phyloP scores from a whole-genome alignment of 2,888 invertebrate species.

The Acronicta alni region DNA sequence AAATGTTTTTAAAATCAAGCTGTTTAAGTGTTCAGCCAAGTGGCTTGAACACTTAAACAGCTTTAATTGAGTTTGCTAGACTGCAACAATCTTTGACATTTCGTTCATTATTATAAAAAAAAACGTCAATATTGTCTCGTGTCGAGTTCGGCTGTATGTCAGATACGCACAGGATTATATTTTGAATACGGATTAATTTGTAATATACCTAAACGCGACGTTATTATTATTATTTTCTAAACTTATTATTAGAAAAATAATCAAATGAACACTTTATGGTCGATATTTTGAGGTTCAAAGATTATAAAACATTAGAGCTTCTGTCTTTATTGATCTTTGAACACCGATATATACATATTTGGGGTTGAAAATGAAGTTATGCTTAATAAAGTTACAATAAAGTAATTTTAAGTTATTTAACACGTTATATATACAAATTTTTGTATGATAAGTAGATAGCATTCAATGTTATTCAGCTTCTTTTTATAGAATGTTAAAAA shows the following conservation, averaged over 20 bases:
- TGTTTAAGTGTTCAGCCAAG: too few relatives aligned
- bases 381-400: slow-evolving; percentile 67
- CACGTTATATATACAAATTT: slow-evolving; percentile 75
- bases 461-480: slow-evolving; percentile 69
- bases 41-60: too few relatives aligned
- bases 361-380: slow-evolving; percentile 54
- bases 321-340: neutral
- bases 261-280: slow-evolving; percentile 30
- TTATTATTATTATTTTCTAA: slow-evolving; percentile 27
- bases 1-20: too few relatives aligned
- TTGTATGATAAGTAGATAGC: slow-evolving; percentile 87
- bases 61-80: too few relatives aligned
- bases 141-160: neutral
- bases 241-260: slow-evolving; percentile 33
- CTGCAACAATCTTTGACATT: too few relatives aligned
- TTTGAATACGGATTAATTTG: slow-evolving; percentile 25
- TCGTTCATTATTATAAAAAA: too few relatives aligned
- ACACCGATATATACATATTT: slow-evolving; percentile 28
- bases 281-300: neutral
- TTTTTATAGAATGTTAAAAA: slow-evolving; percentile 54
- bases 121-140: neutral
- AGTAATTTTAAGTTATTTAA: slow-evolving; percentile 78
- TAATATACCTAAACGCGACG: slow-evolving; percentile 21
- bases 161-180: slow-evolving; percentile 36
- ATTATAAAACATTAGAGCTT: neutral